Evolutionary conservation across 2,113 vertebrate species (phyloP).

Genomic region (Rhizomys pruinosus): DNA sequence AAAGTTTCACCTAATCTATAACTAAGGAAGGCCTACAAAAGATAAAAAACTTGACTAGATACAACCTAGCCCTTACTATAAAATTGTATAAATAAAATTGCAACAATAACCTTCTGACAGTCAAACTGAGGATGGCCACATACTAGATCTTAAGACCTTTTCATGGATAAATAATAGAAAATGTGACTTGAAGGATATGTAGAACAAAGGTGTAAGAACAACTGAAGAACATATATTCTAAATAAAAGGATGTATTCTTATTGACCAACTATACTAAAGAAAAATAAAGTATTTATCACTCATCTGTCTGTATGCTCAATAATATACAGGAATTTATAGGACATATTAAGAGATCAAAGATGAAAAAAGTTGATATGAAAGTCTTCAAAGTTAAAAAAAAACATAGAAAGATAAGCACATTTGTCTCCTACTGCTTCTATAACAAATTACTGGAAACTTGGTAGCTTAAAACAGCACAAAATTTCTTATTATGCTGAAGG

Average conservation of each 20-base stretch:
- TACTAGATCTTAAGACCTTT: background rate
- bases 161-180: background rate
- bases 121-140: background rate
- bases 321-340: background rate
- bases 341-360: background rate
- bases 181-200: background rate
- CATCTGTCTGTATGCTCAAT: background rate
- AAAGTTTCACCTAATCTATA: background rate
- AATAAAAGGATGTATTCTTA: background rate
- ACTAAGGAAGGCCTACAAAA: background rate
- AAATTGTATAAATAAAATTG: background rate
- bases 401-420: background rate
- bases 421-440: background rate
- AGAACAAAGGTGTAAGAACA: background rate
- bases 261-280: background rate
- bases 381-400: conserved; percentile 22
- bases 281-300: background rate
- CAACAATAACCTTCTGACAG: background rate
- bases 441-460: background rate
- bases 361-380: background rate
- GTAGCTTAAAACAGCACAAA: background rate
- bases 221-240: background rate
- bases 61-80: background rate
- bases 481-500: background rate
- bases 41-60: background rate